These are phyloP conservation scores for Antechinus flavipes DNA, from an alignment of 2,113 vertebrate species.

Conservation along the genomic window DNA sequence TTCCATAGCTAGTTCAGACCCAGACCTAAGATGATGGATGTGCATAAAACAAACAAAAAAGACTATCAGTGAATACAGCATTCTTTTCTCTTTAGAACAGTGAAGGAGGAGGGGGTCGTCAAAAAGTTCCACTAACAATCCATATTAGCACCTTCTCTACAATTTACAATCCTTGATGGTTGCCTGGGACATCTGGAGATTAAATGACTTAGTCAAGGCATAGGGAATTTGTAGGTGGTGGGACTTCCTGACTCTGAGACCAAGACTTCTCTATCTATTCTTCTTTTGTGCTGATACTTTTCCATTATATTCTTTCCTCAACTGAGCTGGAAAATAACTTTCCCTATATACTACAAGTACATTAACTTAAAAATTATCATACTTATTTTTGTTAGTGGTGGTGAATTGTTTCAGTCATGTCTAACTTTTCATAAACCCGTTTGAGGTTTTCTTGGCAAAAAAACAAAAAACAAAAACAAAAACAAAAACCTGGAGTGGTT, in stretches of 20 bases:
- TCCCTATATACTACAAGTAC: background rate
- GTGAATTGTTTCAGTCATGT: background rate
- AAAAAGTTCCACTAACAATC: background rate
- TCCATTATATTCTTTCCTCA: background rate
- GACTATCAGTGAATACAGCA: background rate
- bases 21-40: background rate
- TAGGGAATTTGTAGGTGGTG: background rate
- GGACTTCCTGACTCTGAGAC: background rate
- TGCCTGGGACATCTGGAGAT: background rate
- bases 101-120: background rate
- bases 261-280: background rate
- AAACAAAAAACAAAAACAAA: background rate
- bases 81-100: background rate
- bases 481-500: background rate
- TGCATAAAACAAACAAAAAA: background rate
- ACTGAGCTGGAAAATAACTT: background rate
- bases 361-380: too few relatives aligned
- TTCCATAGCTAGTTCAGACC: slow-evolving; percentile 14
- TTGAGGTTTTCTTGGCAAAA: background rate
- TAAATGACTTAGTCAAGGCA: background rate
- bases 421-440: background rate
- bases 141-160: background rate
- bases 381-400: too few relatives aligned
- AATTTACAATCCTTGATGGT: background rate
- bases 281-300: background rate